phyloP scores from a whole-genome alignment of 2,113 vertebrate species.

The Tragelaphus strepsiceros region DNA sequence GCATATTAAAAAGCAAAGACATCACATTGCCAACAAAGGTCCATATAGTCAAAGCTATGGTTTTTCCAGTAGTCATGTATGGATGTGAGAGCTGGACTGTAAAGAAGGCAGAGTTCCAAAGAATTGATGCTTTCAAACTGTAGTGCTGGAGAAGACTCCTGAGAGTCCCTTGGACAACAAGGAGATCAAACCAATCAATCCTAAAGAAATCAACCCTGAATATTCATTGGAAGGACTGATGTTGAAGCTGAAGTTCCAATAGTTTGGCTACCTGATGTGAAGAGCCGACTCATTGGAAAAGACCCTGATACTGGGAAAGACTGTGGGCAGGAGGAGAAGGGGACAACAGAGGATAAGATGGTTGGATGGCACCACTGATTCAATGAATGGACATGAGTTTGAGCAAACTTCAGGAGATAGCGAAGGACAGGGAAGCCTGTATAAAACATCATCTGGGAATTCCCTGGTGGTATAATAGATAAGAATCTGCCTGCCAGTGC shows the following conservation, averaged over 20 bases:
- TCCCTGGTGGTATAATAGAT: background rate
- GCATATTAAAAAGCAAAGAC: background rate
- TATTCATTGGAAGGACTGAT: background rate
- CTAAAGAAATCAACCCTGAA: background rate
- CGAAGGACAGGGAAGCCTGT: background rate
- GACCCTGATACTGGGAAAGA: background rate
- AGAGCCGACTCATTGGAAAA: background rate
- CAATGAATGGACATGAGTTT: background rate
- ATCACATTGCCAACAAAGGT: background rate
- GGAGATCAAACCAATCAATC: background rate
- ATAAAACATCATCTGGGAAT: background rate
- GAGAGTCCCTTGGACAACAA: background rate
- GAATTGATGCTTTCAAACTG: background rate
- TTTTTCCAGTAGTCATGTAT: background rate
- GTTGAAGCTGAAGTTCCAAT: background rate
- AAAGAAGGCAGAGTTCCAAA: background rate
- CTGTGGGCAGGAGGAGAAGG: background rate
- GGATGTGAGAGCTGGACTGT: background rate
- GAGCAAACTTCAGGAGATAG: background rate
- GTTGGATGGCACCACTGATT: background rate
- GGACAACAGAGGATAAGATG: background rate
- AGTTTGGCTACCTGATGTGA: background rate
- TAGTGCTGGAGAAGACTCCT: background rate
- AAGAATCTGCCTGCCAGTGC: background rate
- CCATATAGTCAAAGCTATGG: background rate